Evolutionary conservation across 2,797 vertebrate genomes (phyloP), one percentile per base, ranked within the genome.

Genomic region (Melanotaenia maccullochi): DNA sequence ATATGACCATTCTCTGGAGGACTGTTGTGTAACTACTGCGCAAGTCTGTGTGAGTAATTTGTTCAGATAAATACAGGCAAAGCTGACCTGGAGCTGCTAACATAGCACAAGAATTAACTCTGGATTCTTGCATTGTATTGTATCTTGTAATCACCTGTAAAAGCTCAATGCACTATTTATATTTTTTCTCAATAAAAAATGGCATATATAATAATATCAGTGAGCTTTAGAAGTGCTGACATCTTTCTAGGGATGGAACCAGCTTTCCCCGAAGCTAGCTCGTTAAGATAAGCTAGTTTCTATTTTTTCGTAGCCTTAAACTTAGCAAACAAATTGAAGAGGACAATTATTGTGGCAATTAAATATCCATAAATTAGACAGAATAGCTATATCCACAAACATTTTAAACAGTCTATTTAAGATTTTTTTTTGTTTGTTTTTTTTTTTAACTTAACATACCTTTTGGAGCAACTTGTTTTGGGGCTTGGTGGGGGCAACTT

Each of bases 1-100:
- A 32, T 47, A 20, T 25, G 33, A 65, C 44, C 65, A 35, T 60
- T 57, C 60, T 65, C 35, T 60, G 9, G 54, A 47, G 64, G 65
- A n/a, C 3, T 52, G 6, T 56, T 25, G 1, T 65, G 18, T 12
- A 40, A 76, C 60, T 58, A 42, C 64, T 30, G 18, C 28, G 6
- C 75, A 4, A 25, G 11, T 52, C 49, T 25, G 20, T 24, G 18
- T 47, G 44, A n/a, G 22, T 14, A 11, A 25, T 52, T 52, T 13
- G 4, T 52, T 12, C 3, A 12, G 22, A 52, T 25, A 14, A 24
- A 22, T 11, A 22, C 14, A 24, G 13, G 49, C 22, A 5, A 52
- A 52, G n/a, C 24, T 52, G 22, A 52, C 4, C 22, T 25, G 12
- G 24, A 24, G 22, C 22, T 24, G 49, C n/a, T 22, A 49, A 49